These are phyloP conservation scores for Cottoperca gobio DNA, from an alignment of 2,797 vertebrate species.

Conservation along the genomic window DNA sequence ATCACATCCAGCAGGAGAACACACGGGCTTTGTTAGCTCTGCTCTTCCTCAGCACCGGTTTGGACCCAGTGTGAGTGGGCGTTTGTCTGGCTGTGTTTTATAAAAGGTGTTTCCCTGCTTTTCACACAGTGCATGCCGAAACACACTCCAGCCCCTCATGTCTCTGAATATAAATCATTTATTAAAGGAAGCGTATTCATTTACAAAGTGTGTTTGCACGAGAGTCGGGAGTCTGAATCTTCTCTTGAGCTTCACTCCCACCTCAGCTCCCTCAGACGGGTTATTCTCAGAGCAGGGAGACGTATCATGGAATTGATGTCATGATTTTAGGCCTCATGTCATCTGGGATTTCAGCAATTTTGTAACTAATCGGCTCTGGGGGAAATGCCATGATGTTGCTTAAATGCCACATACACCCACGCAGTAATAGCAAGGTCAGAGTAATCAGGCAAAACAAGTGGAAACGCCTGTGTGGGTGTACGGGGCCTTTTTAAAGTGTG, in stretches of 20 bases:
- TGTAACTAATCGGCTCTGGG: neutral
- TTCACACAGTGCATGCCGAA: neutral
- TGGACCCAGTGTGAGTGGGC: constrained; percentile 32
- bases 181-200: constrained; percentile 11
- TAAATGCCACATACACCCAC: neutral
- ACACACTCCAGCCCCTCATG: neutral
- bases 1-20: constrained; percentile 13
- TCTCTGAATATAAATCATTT: constrained; percentile 1
- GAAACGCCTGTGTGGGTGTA: neutral
- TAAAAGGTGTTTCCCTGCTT: constrained; percentile 38
- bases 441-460: neutral
- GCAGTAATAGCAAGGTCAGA: neutral
- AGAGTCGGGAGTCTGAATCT: neutral
- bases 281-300: constrained; percentile 22
- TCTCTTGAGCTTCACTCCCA: neutral
- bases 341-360: neutral
- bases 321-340: constrained; percentile 5
- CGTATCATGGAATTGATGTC: constrained; percentile 6
- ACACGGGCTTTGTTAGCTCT: no score
- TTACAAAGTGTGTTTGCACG: constrained; percentile 7
- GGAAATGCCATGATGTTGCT: neutral
- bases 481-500: neutral
- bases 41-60: neutral
- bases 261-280: neutral
- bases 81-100: constrained; percentile 44